Base-by-base conservation (phyloP, 23 tunicate species). In the Pegea sp. region DNA sequence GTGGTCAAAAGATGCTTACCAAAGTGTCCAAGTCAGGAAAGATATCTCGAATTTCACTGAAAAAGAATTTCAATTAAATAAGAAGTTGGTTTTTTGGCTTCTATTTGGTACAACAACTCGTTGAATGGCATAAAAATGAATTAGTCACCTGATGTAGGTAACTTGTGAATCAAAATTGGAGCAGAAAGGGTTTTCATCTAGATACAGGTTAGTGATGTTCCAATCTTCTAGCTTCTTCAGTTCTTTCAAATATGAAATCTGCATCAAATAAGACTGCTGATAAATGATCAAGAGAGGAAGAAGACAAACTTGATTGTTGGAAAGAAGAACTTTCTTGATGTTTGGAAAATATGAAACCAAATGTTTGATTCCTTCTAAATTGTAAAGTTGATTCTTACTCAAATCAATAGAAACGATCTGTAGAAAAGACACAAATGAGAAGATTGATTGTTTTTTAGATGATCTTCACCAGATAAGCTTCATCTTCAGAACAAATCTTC, bases 101-200 rank as follows among this genome's bases (percentile, higher is more conserved):
- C n/a, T n/a, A n/a, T n/a, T n/a, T n/a, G n/a, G n/a, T n/a, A n/a
- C n/a, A n/a, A n/a, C n/a, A n/a, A n/a, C n/a, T n/a, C n/a, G n/a
- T n/a, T n/a, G n/a, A n/a, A n/a, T n/a, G n/a, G n/a, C 18, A 24
- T 5, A 56, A 29, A 13, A 1, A 21, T 21, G 42, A n/a, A 34
- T 16, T 0, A 65, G 26, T 26, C 51, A 74, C 84, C 67, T 74
- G 55, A 77, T 58, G 46, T 69, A 77, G 29, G 63, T 71, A 20
- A 71, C 28, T 28, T 69, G 66, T n/a, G 90, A 63, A 27, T 77
- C 38, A 49, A 34, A 69, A 11, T 64, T 19, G 50, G 33, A 56
- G 30, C 76, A 77, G 24, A 77, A 33, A 3, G 90, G 90, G 51
- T 77, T 77, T 50, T 64, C 50, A 24, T 77, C 71, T 8, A 77